Evolutionary conservation across 2,113 vertebrate genomes (phyloP), one percentile per base, ranked within the genome.

Genomic region (Oriolus oriolus): DNA sequence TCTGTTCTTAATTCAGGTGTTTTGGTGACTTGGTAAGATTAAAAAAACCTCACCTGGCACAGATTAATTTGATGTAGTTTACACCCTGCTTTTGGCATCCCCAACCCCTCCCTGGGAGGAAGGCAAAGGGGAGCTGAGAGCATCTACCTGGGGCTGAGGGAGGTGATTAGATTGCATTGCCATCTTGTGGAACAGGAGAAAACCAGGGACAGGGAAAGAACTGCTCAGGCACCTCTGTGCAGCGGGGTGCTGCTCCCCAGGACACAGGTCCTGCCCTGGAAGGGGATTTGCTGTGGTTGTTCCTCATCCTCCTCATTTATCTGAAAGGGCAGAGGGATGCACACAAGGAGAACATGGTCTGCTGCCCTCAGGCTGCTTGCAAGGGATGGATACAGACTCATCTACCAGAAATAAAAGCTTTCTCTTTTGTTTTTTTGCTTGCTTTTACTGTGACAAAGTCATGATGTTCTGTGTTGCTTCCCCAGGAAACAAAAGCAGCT

Each of bases 131-230:
- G 50, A 64, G 47, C 41, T 1, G 33, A 35, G 75, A 80, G 69
- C 77, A 39, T 15, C 33, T 9, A 91, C 77, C 89, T 82, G 91
- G 89, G 50, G 57, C 69, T 2, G 9, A 35, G 41, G 64, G 81
- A 93, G 94, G 87, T 7, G 28, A 54, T 73, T 73, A 61, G 89
- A 92, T 84, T 95, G 95, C 93, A 96, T 92, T 88, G 77, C 97
- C 95, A 97, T 81, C 97, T 97, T 95, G 94, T 97, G 96, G 95
- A 95, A 53, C 5, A 71, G 83, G 16, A 91, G 79, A 52, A 95
- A 84, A 97, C 0, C 13, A 39, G 47, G 83, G 19, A 31, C 1
- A 1, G 31, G 52, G 77, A 31, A 21, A 19, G 28, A 8, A 2
- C 9, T 33, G 26, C 59, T 73, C 60, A 35, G 70, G 35, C 11